Base-by-base conservation (phyloP, 2,888 invertebrate species). In the Volucella inanis region DNA sequence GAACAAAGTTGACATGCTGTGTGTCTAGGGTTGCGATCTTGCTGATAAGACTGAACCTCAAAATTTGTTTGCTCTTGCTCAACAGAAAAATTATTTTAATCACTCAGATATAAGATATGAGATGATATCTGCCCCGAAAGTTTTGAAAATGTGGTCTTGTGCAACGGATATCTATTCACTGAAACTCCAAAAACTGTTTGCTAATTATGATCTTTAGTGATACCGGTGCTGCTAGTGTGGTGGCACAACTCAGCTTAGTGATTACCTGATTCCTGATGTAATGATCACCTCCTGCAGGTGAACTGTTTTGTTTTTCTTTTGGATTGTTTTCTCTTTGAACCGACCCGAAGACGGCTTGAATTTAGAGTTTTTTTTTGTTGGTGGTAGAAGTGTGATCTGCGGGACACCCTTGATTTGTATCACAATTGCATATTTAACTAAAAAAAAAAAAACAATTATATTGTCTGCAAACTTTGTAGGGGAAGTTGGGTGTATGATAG, bases 11-110 rank as follows among this genome's bases (percentile, higher is more conserved):
- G 64, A 65, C 62, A 64, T 75, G 61, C 65, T 31, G 57, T 68
- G 39, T 68, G 39, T 59, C 71, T 70, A 43, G 31, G 50, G 45
- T n/a, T 55, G 71, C 39, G 70, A 67, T 68, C 65, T 80, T 50
- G 76, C 14, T 43, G 80, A 85, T 81, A 85, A 85, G 61, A 15
- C 15, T 50, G 64, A 64, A 71, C 79, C 57, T 15, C 57, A 71
- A 61, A 79, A 78, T 62, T 41, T 84, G 74, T 80, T 80, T 76
- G 55, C 76, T 81, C 67, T 81, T 85, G 84, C 80, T 67, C 62
- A 85, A 80, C 71, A 76, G n/a, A 61, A 80, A 76, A 85, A 71
- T 64, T 64, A 54, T 75, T 74, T 59, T 80, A 75, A 76, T 76
- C 80, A 67, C 57, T 31, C 11, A 74, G n/a, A 15, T 43, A 49